Evolutionary conservation across 2,113 vertebrate species (phyloP).

Genomic region (Callospermophilus lateralis): DNA sequence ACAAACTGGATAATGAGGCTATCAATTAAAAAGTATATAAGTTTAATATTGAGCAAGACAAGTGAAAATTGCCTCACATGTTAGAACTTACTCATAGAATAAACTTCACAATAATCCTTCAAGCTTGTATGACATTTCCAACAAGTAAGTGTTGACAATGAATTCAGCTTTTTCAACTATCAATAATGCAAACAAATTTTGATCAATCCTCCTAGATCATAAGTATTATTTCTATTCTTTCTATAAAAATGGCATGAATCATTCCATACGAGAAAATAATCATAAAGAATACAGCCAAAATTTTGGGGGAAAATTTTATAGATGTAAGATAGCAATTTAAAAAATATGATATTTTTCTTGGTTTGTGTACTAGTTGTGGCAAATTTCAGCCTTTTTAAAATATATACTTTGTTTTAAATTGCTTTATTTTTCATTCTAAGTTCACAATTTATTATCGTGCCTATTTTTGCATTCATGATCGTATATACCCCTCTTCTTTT

Average conservation of each 20-base stretch:
- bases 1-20: background rate
- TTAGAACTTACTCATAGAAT: background rate
- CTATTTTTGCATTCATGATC: background rate
- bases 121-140: background rate
- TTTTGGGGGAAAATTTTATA: background rate
- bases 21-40: background rate
- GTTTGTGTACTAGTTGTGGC: background rate
- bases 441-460: background rate
- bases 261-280: background rate
- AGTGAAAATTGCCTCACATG: background rate
- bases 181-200: background rate
- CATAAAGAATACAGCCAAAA: background rate
- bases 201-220: background rate
- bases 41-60: background rate
- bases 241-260: background rate
- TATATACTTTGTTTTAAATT: background rate
- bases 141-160: background rate
- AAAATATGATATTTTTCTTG: background rate
- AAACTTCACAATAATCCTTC: background rate
- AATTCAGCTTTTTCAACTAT: slow-evolving; percentile 13
- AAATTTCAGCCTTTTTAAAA: background rate
- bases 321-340: background rate
- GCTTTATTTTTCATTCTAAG: background rate
- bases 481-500: rapidly evolving
- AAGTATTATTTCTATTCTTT: background rate